phyloP scores from a whole-genome alignment of 2,888 invertebrate genomes.

The Tachina grossa region DNA sequence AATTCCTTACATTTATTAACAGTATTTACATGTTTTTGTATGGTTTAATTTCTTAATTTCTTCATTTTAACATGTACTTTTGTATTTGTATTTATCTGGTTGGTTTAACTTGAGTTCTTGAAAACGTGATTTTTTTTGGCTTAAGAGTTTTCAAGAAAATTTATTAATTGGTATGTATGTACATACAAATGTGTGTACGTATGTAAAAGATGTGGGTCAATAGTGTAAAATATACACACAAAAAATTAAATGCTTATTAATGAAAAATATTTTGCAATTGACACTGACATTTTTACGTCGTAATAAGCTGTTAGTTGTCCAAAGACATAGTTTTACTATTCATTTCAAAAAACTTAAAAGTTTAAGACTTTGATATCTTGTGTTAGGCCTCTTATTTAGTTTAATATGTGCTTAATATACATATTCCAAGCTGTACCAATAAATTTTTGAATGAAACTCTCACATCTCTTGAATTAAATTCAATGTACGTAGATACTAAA shows the following conservation, averaged over 20 bases:
- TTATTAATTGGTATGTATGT: neutral
- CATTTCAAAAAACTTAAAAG: too few relatives aligned
- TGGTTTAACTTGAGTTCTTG: slow-evolving; percentile 4
- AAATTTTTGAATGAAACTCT: too few relatives aligned
- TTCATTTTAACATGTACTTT: slow-evolving; percentile 36
- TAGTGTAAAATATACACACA: neutral
- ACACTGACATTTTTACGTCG: too few relatives aligned
- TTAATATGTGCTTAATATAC: too few relatives aligned
- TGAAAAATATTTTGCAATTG: neutral
- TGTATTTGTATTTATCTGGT: slow-evolving; percentile 25
- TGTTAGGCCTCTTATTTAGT: too few relatives aligned
- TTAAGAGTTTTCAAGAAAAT: slow-evolving; percentile 16
- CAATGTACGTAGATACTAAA: too few relatives aligned
- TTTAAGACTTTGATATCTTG: too few relatives aligned
- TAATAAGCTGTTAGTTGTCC: too few relatives aligned
- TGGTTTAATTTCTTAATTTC: neutral
- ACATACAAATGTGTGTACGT: too few relatives aligned
- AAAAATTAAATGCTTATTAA: neutral
- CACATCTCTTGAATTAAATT: too few relatives aligned
- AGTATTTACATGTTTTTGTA: slow-evolving; percentile 5
- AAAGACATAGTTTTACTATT: too few relatives aligned
- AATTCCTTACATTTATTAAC: slow-evolving; percentile 7
- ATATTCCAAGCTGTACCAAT: too few relatives aligned
- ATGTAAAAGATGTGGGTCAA: neutral
- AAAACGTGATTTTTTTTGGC: slow-evolving; percentile 36